A percentile compares a stretch with the other conserved stretches of the same genome.
Evolutionary conservation across 2,888 invertebrate genomes (phyloP).

Genomic region (Clanis bilineata): DNA sequence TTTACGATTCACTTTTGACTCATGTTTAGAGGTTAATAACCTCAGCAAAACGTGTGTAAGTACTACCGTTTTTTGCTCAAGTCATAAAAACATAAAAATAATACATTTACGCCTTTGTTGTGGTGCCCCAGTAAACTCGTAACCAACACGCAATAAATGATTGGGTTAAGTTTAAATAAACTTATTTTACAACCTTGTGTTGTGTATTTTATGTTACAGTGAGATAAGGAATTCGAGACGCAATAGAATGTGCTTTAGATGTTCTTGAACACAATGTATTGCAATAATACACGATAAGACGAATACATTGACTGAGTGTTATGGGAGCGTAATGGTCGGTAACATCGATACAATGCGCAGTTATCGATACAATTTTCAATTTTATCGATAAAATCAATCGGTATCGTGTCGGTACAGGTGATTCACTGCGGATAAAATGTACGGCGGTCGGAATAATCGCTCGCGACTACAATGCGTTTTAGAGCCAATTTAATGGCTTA

Average conservation of each 20-base stretch:
- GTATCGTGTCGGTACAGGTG: conserved; percentile 52
- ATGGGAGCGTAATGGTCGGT: conserved; percentile 26
- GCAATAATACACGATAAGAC: conserved; percentile 20
- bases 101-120: conserved; percentile 1
- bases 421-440: conserved; percentile 57
- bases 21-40: conserved; percentile 29
- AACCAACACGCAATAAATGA: not conserved
- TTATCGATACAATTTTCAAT: conserved; percentile 55
- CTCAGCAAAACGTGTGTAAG: conserved; percentile 16
- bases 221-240: not conserved
- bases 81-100: not conserved
- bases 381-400: conserved; percentile 66
- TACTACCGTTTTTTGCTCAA: not conserved
- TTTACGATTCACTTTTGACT: conserved; percentile 50
- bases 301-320: conserved; percentile 28
- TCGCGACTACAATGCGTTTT: conserved; percentile 63
- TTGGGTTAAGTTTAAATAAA: conserved; percentile 4
- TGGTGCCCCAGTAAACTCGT: not conserved
- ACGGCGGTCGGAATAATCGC: conserved; percentile 43
- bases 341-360: conserved; percentile 42
- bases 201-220: not conserved
- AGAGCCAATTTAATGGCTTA: conserved; percentile 61
- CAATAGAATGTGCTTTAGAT: conserved; percentile 6
- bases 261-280: not conserved
- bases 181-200: not conserved